phyloP scores from a whole-genome alignment of 2,113 vertebrate species.

The Onychostruthus taczanowskii region DNA sequence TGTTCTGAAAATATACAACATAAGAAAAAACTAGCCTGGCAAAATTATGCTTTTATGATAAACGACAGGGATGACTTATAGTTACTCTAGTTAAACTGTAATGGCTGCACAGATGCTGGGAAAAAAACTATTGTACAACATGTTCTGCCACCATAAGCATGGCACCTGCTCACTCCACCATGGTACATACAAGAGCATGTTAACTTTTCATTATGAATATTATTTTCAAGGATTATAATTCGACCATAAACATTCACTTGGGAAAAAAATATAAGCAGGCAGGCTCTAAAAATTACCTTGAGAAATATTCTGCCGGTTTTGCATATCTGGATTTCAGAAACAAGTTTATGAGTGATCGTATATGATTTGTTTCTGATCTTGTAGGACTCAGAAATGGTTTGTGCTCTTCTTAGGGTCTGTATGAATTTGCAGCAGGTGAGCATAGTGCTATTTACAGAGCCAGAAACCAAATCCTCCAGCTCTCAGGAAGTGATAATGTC shows the following conservation, averaged over 20 bases:
- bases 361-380: neutral
- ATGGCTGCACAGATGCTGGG: conserved; percentile 31
- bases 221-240: neutral
- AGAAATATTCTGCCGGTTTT: neutral
- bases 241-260: conserved; percentile 2
- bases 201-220: neutral
- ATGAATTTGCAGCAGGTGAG: neutral
- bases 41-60: conserved; percentile 60
- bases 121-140: neutral
- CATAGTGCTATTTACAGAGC: neutral
- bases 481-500: neutral
- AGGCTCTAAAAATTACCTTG: neutral
- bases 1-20: conserved; percentile 23
- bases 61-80: conserved; percentile 41
- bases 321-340: neutral
- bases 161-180: neutral
- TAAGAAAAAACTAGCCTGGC: conserved; percentile 35
- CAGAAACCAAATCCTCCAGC: neutral
- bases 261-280: neutral
- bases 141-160: neutral
- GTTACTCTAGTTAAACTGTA: neutral
- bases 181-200: neutral
- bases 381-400: neutral
- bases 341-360: neutral
- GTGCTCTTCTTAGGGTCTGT: neutral